Conservation (phyloP, 2,888 invertebrate genomes). For the Druceiella hillmani region DNA sequence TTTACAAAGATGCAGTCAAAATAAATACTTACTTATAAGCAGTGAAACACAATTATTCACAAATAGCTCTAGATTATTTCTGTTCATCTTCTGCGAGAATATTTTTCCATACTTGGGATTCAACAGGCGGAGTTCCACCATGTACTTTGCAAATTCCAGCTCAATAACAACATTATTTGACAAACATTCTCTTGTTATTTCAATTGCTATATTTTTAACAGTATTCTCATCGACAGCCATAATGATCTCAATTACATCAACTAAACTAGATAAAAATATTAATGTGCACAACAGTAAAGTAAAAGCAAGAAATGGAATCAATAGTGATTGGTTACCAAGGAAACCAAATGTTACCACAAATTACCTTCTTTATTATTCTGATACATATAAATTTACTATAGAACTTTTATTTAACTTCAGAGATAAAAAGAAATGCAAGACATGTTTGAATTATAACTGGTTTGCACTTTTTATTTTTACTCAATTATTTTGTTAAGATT, state of each 20-base stretch:
- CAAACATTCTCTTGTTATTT: slow-evolving; percentile 51
- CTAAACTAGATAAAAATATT: no score
- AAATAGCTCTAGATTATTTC: slow-evolving; percentile 48
- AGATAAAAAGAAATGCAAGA: no score
- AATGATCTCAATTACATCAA: no score
- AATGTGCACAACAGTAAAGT: no score
- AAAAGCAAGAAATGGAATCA: no score
- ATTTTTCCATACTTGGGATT: slow-evolving; percentile 53
- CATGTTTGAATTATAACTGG: no score
- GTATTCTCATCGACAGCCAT: slow-evolving; percentile 48
- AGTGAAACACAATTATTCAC: slow-evolving; percentile 47
- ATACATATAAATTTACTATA: slow-evolving; percentile 2
- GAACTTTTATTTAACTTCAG: no score
- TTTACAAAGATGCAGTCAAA: not conserved
- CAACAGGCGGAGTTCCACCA: slow-evolving; percentile 48
- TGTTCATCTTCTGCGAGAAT: slow-evolving; percentile 40
- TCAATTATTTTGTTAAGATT: no score
- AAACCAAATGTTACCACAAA: not conserved
- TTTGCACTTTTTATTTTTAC: no score
- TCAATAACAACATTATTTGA: slow-evolving; percentile 37
- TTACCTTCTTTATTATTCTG: slow-evolving; percentile 4
- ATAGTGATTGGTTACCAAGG: no score
- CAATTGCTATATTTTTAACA: slow-evolving; percentile 53
- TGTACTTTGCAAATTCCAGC: slow-evolving; percentile 47
- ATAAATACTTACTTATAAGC: slow-evolving; percentile 37